Evolutionary conservation across 2,797 vertebrate species (phyloP), one percentile per base, ranked within the genome.

Genomic region (Hybognathus amarus): DNA sequence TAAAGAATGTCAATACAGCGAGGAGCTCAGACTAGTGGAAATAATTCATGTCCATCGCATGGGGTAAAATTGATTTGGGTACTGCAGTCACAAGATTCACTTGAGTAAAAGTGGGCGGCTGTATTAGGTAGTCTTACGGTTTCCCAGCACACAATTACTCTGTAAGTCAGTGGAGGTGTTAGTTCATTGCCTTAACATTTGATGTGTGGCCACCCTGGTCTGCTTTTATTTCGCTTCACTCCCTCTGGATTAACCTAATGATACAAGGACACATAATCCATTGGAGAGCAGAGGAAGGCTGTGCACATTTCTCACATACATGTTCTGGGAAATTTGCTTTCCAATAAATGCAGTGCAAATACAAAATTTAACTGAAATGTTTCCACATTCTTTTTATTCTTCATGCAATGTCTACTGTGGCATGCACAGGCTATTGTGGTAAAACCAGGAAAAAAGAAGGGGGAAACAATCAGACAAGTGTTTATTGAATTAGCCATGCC

Each of bases 51-150:
- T 77, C 59, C 45, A 75, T 78, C 30, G 50, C 74, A 71, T 45
- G 33, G 33, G n/a, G 50, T 77, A 77, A 79, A 73, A 85, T 64
- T 78, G 67, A 85, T 85, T 64, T 73, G 79, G 79, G 73, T 81
- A 27, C 79, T 61, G 52, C 63, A 81, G 61, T 52, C 24, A 8
- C 45, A 27, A 66, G 42, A 59, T 68, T 83, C 12, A 36, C 63
- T 56, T 42, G 64, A 69, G 47, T 69, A 70, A 70, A 81, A 59
- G 64, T 47, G 50, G 59, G 52, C 2, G 50, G 82, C 82, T 59
- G 20, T 68, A 69, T 77, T 69, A 69, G 59, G 24, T 69, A 69
- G 64, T 61, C 52, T 38, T 59, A 54, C 11, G 33, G 63, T 69
- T 68, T 83, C 52, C 42, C 74, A 61, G 74, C 64, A 83, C 63